These are phyloP conservation scores for Onychostruthus taczanowskii DNA, from an alignment of 2,113 vertebrate species.

Conservation along the genomic window DNA sequence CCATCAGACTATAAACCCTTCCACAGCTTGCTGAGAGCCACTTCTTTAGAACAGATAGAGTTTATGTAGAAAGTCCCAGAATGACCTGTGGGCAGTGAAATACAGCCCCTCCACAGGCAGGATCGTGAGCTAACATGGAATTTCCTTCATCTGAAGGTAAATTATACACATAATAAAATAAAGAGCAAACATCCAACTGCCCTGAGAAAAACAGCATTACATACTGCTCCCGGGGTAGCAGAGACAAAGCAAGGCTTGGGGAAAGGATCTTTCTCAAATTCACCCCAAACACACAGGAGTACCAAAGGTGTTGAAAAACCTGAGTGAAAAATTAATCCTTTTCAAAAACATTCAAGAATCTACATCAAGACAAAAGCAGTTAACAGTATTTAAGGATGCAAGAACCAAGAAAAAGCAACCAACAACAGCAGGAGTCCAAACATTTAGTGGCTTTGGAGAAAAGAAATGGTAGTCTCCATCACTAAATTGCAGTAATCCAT, in stretches of 20 bases:
- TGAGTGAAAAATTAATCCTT: background rate
- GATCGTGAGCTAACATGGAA: background rate
- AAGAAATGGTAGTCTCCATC: background rate
- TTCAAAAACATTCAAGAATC: background rate
- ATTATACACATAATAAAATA: background rate
- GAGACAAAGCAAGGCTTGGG: background rate
- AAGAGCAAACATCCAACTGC: background rate
- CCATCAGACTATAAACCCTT: background rate
- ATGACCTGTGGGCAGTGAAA: background rate
- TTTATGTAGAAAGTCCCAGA: background rate
- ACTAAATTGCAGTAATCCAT: background rate
- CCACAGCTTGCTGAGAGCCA: background rate
- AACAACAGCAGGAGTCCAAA: background rate
- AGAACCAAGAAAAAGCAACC: background rate
- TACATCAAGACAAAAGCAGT: background rate
- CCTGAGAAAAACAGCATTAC: background rate
- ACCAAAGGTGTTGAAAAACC: background rate
- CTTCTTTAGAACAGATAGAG: background rate
- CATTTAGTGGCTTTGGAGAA: background rate
- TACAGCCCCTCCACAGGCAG: background rate
- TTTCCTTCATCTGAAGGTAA: background rate
- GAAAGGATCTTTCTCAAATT: background rate
- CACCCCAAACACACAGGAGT: accelerated
- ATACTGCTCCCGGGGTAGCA: background rate
- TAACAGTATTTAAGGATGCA: background rate